These are phyloP conservation scores for Carassius auratus DNA, from an alignment of 2,113 vertebrate genomes.

Conservation along the genomic window DNA sequence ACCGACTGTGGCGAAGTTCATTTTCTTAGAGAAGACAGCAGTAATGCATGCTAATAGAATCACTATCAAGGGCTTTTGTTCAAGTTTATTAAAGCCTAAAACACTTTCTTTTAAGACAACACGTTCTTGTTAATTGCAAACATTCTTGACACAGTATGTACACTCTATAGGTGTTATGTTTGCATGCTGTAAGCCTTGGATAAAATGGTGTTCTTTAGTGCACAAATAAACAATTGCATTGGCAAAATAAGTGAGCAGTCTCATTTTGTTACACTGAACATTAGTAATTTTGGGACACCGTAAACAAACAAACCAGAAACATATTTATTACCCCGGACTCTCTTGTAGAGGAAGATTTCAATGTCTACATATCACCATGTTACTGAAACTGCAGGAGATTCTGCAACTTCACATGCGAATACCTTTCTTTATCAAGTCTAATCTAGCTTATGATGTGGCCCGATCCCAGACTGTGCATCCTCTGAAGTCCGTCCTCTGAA, in stretches of 20 bases:
- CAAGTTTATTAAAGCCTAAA: conserved; percentile 23
- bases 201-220: not conserved
- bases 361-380: not conserved
- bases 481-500: conserved; percentile 15
- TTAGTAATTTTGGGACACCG: not conserved
- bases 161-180: not conserved
- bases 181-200: not conserved
- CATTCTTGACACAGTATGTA: conserved; percentile 2
- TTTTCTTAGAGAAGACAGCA: not conserved
- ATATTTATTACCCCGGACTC: conserved; percentile 24
- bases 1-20: not conserved
- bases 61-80: conserved; percentile 20
- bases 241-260: not conserved
- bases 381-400: not conserved
- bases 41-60: conserved; percentile 31
- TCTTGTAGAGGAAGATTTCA: not conserved
- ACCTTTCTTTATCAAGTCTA: not conserved
- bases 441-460: not conserved
- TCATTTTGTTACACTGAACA: not conserved
- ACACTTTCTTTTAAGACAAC: conserved; percentile 7
- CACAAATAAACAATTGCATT: not conserved
- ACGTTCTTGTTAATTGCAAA: conserved; percentile 27
- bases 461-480: not conserved
- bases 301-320: conserved; percentile 34
- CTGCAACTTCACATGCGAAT: not conserved